Percentiles rank a stretch among this genome's conserved stretches.
phyloP scores from a whole-genome alignment of 2,113 vertebrate genomes.

The Pangasianodon gigas region DNA sequence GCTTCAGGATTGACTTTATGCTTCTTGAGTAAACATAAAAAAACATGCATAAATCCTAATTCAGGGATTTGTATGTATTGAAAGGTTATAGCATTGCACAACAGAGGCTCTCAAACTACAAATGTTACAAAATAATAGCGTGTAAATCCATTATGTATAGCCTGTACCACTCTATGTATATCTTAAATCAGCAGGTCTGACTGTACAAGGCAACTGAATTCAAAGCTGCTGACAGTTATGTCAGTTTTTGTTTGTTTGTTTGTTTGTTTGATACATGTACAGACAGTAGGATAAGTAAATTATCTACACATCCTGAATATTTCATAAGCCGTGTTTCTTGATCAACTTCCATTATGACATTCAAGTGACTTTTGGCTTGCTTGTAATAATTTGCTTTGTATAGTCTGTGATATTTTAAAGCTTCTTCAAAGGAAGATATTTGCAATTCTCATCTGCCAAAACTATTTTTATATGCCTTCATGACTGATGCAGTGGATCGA shows the following conservation, averaged over 20 bases:
- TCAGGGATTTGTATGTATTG: conserved; percentile 10
- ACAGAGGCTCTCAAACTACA: background rate
- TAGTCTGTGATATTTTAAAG: background rate
- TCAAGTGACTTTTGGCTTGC: background rate
- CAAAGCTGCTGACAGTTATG: conserved; percentile 24
- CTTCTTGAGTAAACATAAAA: conserved; percentile 4
- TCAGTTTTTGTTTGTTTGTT: conserved; percentile 16
- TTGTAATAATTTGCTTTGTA: background rate
- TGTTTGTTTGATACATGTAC: conserved; percentile 31
- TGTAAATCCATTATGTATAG: background rate
- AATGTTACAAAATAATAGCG: conserved; percentile 12
- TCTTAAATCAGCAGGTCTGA: conserved; percentile 59
- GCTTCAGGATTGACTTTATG: background rate
- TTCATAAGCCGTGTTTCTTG: background rate
- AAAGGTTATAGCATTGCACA: conserved; percentile 16
- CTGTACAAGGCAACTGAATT: conserved; percentile 51
- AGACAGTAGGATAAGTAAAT: conserved; percentile 24
- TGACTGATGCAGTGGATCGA: background rate
- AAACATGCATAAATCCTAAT: background rate
- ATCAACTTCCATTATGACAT: background rate
- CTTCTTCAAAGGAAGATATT: background rate
- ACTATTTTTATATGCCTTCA: conserved; percentile 28
- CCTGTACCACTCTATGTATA: background rate
- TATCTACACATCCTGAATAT: conserved; percentile 43
- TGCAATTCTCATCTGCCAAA: conserved; percentile 29